Conservation (phyloP, 2,113 vertebrate genomes). For the Orcinus orca region DNA sequence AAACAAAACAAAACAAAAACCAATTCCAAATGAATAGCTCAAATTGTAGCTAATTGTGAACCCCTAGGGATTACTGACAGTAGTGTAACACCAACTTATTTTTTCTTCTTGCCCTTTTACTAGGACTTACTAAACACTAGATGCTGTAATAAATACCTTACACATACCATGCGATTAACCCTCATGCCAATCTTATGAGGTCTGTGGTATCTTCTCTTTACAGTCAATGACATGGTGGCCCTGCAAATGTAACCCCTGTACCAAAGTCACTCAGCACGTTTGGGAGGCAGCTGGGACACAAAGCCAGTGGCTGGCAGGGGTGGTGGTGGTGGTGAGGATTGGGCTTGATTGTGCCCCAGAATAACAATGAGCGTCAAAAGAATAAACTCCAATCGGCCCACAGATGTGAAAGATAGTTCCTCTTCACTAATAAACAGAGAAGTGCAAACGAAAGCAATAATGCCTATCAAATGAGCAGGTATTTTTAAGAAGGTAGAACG, state of each 20-base stretch:
- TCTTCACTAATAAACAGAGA: neutral
- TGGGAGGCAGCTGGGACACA: neutral
- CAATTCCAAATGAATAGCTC: neutral
- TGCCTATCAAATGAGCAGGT: neutral
- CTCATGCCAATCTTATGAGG: neutral
- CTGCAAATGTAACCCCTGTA: neutral
- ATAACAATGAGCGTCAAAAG: neutral
- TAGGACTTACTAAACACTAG: neutral
- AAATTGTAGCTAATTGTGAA: neutral
- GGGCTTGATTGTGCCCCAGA: neutral
- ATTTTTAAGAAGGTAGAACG: neutral
- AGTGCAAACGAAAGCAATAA: neutral
- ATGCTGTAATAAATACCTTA: neutral
- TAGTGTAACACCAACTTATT: neutral
- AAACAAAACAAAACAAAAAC: neutral
- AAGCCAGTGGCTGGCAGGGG: neutral
- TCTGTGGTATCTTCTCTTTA: neutral
- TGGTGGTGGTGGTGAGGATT: neutral
- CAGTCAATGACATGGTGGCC: neutral
- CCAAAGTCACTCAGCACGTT: neutral
- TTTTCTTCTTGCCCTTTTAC: constrained; percentile 10
- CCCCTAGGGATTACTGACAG: neutral
- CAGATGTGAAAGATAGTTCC: neutral
- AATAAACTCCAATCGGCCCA: neutral
- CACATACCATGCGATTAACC: neutral